Base-by-base conservation (phyloP, 2,113 vertebrate genomes). In the Cynoglossus semilaevis region DNA sequence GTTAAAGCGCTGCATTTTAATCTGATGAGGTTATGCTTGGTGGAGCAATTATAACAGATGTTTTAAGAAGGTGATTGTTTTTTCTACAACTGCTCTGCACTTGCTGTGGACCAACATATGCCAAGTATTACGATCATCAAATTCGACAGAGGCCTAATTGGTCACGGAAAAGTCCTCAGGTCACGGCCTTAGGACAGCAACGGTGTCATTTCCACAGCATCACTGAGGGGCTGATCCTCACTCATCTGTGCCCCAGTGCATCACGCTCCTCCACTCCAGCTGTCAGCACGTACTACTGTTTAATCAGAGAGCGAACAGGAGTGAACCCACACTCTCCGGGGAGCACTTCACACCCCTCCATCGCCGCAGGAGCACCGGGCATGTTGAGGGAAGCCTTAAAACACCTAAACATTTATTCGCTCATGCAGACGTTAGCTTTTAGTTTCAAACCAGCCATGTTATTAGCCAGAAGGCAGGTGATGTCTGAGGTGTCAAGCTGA, bases 281-380 rank as follows among this genome's bases (percentile, higher is more conserved):
- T 87, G 83, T 87, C 86, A 86, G 73, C 84, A 86, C 74, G 15
- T 74, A 70, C 86, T 88, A 70, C 83, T 63, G 85, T 82, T 87
- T 83, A 85, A 88, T 85, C 70, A 79, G 5, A 64, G 63, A 59
- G 72, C 22, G n/a, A 1, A 62, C 41, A 52, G 51, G 9, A 48
- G 72, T 50, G 66, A 76, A 57, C 56, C 70, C 70, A 74, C 56
- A 72, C 51, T 51, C 70, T 53, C 67, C 29, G 1, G 45, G 72
- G 73, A 79, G 67, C 46, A 70, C 58, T 82, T 84, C 61, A 81
- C 72, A 65, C 72, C 40, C 46, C 37, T 49, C 46, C 42, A 15
- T 1, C 34, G 46, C 45, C 53, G 52, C 29, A 16, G 44, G 40
- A 51, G 46, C 35, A 16, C 43, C 0, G 42, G 67, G 58, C 42